Evolutionary conservation across 1,140 invertebrate species (phyloP), one percentile per base, ranked within the genome.

Genomic region (Eufriesea mexicana): DNA sequence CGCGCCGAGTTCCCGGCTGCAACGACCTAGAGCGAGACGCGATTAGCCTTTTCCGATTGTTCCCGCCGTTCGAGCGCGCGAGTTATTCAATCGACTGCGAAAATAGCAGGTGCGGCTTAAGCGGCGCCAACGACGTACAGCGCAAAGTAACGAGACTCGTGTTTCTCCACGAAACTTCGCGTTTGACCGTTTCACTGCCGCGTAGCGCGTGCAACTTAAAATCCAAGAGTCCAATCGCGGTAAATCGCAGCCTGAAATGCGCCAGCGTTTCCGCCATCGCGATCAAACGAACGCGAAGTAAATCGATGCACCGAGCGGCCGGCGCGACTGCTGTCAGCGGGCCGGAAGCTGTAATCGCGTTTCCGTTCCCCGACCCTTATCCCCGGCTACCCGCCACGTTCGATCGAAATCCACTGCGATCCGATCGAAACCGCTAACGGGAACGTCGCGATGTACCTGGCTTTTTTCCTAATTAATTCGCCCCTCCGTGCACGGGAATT

Each of bases 41-140:
- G 73, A 75, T 75, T 62, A 49, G 16, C 57, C 73, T 25, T 49
- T 47, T 49, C 73, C 57, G 25, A 59, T 75, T 45, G 72, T 75
- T 74, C 45, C 10, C 6, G 2, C 25, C 47, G 23, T 70, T 71
- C 18, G 47, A 54, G 49, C n/a, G 14, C 16, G 45, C 67, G 54
- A 85, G 61, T 85, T 84, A 84, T 79, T 85, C 74, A 79, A 85
- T 83, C 67, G 74, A 71, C 70, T 73, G 75, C 76, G 49, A 74
- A 70, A 70, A 45, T 59, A 59, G 72, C 75, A 78, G 82, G 45
- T 84, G 70, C 82, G 67, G 70, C 28, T 72, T 57, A 64, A 75
- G 57, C 47, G 42, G 16, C 10, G 20, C 20, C 55, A 47, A 45
- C 64, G 35, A 7, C 42, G 20, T 42, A 45, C 12, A 12, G 18